phyloP scores from a whole-genome alignment of 2,797 vertebrate genomes.

The Leucoraja ocellata region DNA sequence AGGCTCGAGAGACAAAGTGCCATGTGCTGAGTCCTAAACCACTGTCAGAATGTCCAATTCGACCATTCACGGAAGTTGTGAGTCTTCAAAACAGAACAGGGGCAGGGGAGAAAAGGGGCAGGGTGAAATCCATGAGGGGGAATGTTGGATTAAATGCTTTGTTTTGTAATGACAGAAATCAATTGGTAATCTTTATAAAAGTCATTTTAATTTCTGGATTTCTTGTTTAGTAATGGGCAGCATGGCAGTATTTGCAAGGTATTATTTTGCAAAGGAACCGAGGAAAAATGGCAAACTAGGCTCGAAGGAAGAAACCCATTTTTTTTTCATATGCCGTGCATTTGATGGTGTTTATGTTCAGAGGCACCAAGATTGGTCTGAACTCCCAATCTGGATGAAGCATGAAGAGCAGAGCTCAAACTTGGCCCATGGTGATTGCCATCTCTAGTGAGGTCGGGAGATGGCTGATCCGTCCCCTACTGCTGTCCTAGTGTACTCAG shows the following conservation, averaged over 20 bases:
- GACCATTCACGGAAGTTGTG: slow-evolving; percentile 70
- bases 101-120: neutral
- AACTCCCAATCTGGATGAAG: neutral
- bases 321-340: neutral
- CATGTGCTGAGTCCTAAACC: slow-evolving; percentile 60
- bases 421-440: neutral
- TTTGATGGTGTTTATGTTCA: neutral
- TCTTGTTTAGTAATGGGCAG: neutral
- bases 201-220: neutral
- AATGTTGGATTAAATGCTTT: neutral
- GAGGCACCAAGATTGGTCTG: neutral
- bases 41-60: slow-evolving; percentile 67
- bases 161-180: neutral
- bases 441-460: neutral
- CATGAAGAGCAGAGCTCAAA: neutral
- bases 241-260: neutral
- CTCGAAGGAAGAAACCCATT: neutral
- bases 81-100: slow-evolving; percentile 37
- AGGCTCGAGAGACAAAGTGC: slow-evolving; percentile 68
- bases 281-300: neutral
- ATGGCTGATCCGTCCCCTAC: neutral
- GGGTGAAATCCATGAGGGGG: no score
- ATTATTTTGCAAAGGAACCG: neutral
- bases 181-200: neutral
- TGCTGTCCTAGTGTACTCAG: neutral